Evolutionary conservation across 2,888 invertebrate species (phyloP).

Genomic region (Cataglyphis livida): DNA sequence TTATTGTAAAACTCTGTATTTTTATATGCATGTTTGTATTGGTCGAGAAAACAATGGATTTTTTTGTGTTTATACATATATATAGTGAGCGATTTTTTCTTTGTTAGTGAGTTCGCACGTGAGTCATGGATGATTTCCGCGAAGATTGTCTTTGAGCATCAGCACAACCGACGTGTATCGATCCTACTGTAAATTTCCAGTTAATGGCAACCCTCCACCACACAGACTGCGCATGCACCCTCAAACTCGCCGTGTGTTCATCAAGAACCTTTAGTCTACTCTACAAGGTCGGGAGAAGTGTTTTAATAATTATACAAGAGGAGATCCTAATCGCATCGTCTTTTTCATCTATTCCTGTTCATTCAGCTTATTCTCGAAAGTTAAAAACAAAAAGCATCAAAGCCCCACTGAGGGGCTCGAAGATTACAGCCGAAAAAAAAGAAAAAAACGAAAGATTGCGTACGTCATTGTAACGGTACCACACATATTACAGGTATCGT

Average conservation of each 20-base stretch:
- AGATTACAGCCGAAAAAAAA: neutral
- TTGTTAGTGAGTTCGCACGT: conserved; percentile 59
- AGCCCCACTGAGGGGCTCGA: conserved; percentile 13
- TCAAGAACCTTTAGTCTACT: conserved; percentile 59
- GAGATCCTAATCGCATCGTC: neutral
- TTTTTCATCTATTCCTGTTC: neutral
- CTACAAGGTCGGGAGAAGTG: conserved; percentile 59
- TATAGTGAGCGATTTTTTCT: conserved; percentile 1
- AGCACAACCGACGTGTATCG: conserved; percentile 70
- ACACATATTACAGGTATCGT: neutral
- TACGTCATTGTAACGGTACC: neutral
- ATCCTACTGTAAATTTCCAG: conserved; percentile 77
- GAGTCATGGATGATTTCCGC: conserved; percentile 61
- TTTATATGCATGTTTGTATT: conserved; percentile 1
- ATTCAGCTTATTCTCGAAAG: neutral
- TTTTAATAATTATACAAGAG: conserved; percentile 5
- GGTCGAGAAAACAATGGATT: conserved; percentile 18
- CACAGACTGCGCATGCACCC: conserved; percentile 73
- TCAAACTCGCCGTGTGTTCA: conserved; percentile 60
- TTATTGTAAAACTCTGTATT: neutral
- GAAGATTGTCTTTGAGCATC: conserved; percentile 70
- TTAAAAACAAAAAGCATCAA: neutral
- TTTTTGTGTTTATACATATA: neutral
- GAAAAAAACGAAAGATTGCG: neutral
- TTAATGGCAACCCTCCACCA: conserved; percentile 70